Evolutionary conservation across 2,888 invertebrate species (phyloP), one percentile per base, ranked within the genome.

Genomic region (Chrysolina americana): DNA sequence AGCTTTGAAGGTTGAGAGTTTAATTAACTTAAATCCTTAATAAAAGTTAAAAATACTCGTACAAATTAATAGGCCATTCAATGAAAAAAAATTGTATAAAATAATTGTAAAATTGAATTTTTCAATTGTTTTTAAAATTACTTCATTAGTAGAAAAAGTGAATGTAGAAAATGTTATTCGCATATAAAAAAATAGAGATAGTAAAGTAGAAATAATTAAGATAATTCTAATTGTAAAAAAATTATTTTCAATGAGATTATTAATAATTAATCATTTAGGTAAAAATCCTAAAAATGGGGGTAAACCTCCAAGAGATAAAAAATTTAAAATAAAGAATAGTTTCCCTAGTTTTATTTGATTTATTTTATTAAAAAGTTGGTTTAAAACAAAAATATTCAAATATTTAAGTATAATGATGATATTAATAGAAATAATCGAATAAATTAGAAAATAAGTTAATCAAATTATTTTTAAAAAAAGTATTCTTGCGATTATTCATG

Each of bases 1-100:
- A 91, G 89, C 90, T 92, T 91, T 91, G 91, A 92, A 91, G 90
- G 91, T 87, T 91, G 89, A 88, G 89, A 91, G 91, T 91, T 91
- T 91, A 74, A 78, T 90, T 90, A 90, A 90, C 90, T 90, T 90
- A 90, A 90, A 91, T 89, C 88, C 89, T 90, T 90, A 88, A 74
- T 64, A 74, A 72, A 65, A 73, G 23, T 41, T 75, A 44, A 70
- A 50, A n/a, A 64, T 64, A 21, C 11, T 17, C 0, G 70, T 64
- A 36, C 64, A 70, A 75, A 70, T 56, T 17, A 69, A 13, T n/a
- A 73, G 11, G 15, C 68, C 28, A 0, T 15, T 13, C 50, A 74
- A 21, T 56, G 53, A 19, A 21, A 70, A 36, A 17, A 62, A 56
- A 66, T 70, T 70, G 2, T 59, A 0, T 28, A 66, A 41, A n/a